Base-by-base conservation (phyloP, 2,888 invertebrate species). In the Diarsia brunnea region DNA sequence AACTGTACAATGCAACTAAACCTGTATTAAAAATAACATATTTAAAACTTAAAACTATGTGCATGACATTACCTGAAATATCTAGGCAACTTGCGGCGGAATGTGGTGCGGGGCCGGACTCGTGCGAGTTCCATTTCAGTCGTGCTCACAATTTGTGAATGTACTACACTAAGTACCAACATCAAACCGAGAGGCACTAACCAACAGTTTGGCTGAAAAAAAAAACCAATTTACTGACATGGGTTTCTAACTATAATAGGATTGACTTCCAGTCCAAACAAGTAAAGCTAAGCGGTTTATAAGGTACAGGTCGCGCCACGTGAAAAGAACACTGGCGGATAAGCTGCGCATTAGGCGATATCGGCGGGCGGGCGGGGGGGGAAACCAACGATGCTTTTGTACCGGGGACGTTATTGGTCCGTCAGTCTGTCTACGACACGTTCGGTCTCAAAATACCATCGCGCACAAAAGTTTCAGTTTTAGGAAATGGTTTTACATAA, bases 61-160 rank as follows among this genome's bases (percentile, higher is more conserved):
- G 38, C 19, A 45, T 31, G 3, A 27, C 45, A 53, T 53, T 77
- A 95, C 96, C 96, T 94, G 85, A 95, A 95, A 88, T 94, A 95
- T 78, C 96, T 87, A 0, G 96, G 95, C n/a, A 96, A 81, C 82
- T 96, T 96, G 68, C 94, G 91, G 58, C 92, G 91, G 79, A 91
- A 95, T 0, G 95, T 93, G 11, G 95, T 90, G 4, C 95, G 91
- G 1, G 96, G 96, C 0, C 95, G 92, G 24, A 96, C 96, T 47
- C 95, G 90, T 0, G 94, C 96, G 11, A 96, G 88, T 84, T 96
- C 96, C 95, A 96, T 94, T 81, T 96, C 96, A 5, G 97, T 96
- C 4, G 97, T 97, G 88, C 97, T 96, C 10, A 97, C 97, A 71
- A 97, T 97, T 85, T 97, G 96, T 4, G 97, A 95, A 90, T 97